Evolutionary conservation across 2,888 invertebrate species (phyloP), one percentile per base, ranked within the genome.

Genomic region (Monoplex corrugatus): DNA sequence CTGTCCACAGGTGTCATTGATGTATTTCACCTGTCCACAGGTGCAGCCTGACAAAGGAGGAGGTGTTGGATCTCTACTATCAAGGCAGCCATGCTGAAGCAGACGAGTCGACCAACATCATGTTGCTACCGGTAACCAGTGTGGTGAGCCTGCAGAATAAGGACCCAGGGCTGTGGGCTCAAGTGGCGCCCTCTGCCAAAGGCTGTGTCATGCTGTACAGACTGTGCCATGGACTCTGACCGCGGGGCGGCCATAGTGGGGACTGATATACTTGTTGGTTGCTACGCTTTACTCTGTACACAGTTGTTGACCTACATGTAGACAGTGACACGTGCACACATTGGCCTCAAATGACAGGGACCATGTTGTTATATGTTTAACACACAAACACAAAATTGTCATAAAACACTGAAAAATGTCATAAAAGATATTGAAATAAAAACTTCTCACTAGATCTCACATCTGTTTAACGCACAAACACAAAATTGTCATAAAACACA

Each of bases 51-150:
- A 91, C 93, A 19, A 92, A 94, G 16, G 89, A 92, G 0, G 94
- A 95, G 84, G 93, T 96, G 28, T 90, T 92, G 84, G 83, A 91
- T 5, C 88, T 92, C 6, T 96, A 96, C 87, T 89, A 91, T 8
- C 80, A 93, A 91, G 95, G 95, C 0, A 93, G 88, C 87, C 96
- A 96, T 72, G 90, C 91, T 72, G 96, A 96, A 91, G 96, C 95
- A 0, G 95, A 95, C 82, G 96, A 96, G 89, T 95, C 95, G 8
- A 95, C 95, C 28, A 93, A 91, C 72, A 95, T 96, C 86, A 91
- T 92, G 88, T 91, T 95, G 87, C 28, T 95, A 13, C 92, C 94
- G 0, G 16, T 94, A 3, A 88, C 90, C 13, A 90, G 93, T n/a
- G 92, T 94, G 2, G 80, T 93, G 8, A 91, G 50, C 57, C 87